A percentile compares a stretch with the other conserved stretches of the same genome.
Conservation (phyloP, 2,888 invertebrate genomes). For the Vesta saturnalis region DNA sequence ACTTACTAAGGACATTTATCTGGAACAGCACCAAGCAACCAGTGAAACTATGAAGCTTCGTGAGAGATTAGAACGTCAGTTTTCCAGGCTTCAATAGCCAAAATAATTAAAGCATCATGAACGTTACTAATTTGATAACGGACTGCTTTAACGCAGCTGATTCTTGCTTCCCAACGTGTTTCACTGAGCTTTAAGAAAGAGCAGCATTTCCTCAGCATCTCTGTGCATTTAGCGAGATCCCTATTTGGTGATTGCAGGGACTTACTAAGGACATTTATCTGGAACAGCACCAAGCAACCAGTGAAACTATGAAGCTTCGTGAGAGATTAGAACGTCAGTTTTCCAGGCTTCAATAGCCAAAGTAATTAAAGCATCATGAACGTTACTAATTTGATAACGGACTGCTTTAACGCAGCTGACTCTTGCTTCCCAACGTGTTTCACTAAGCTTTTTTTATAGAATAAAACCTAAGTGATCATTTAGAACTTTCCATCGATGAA, state of each 20-base stretch:
- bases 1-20: constrained; percentile 47
- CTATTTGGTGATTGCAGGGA: constrained; percentile 39
- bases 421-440: constrained; percentile 45
- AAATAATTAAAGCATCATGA: constrained; percentile 19
- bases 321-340: constrained; percentile 30
- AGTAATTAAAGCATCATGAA: constrained; percentile 24
- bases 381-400: constrained; percentile 47
- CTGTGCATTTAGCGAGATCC: constrained; percentile 41
- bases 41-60: constrained; percentile 48
- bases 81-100: background rate
- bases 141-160: constrained; percentile 46
- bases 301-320: constrained; percentile 47
- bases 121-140: constrained; percentile 47
- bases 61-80: constrained; percentile 33
- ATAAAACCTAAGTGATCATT: too few relatives aligned
- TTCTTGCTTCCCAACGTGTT: constrained; percentile 45
- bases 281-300: constrained; percentile 49
- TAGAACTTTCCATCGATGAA: constrained; percentile 46
- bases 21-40: constrained; percentile 52
- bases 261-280: constrained; percentile 47
- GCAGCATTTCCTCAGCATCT: constrained; percentile 41
- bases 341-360: background rate
- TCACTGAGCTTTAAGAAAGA: constrained; percentile 45
- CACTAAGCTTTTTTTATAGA: too few relatives aligned
- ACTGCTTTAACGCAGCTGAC: constrained; percentile 47